phyloP scores from a whole-genome alignment of 2,113 vertebrate species.

The Cyprinodon brontotheroides region DNA sequence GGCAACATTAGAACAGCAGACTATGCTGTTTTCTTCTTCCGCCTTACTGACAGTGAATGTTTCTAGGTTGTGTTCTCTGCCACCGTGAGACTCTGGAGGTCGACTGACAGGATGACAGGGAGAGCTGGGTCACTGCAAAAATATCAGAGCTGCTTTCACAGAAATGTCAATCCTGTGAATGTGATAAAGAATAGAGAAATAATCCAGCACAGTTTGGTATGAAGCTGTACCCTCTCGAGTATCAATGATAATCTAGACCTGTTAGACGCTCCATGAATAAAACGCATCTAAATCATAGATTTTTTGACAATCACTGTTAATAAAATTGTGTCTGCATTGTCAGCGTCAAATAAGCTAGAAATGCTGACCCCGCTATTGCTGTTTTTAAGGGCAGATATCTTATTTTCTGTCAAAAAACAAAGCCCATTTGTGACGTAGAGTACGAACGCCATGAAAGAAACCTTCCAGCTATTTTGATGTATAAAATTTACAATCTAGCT shows the following conservation, averaged over 20 bases:
- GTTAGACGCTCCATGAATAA: no score
- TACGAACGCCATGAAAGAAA: neutral
- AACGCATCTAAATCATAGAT: neutral
- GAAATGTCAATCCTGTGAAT: neutral
- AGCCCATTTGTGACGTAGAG: neutral
- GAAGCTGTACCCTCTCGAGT: neutral
- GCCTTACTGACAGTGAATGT: conserved; percentile 26
- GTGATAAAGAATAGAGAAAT: no score
- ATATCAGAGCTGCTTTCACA: conserved; percentile 7
- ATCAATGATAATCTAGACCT: neutral
- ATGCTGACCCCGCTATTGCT: no score
- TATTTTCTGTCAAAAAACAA: neutral
- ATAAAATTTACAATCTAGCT: no score
- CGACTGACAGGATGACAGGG: conserved; percentile 28
- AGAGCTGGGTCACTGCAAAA: conserved; percentile 22
- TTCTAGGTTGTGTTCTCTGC: conserved; percentile 23
- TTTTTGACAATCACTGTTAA: neutral
- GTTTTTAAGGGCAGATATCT: neutral
- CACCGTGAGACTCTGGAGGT: conserved; percentile 41
- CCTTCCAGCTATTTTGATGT: neutral
- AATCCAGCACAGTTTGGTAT: neutral
- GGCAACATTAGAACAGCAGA: conserved; percentile 67
- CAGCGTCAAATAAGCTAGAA: no score
- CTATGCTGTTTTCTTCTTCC: conserved; percentile 68
- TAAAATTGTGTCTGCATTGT: neutral